Evolutionary conservation across 2,888 invertebrate genomes (phyloP), one percentile per base, ranked within the genome.

Genomic region (Cerastoderma edule): DNA sequence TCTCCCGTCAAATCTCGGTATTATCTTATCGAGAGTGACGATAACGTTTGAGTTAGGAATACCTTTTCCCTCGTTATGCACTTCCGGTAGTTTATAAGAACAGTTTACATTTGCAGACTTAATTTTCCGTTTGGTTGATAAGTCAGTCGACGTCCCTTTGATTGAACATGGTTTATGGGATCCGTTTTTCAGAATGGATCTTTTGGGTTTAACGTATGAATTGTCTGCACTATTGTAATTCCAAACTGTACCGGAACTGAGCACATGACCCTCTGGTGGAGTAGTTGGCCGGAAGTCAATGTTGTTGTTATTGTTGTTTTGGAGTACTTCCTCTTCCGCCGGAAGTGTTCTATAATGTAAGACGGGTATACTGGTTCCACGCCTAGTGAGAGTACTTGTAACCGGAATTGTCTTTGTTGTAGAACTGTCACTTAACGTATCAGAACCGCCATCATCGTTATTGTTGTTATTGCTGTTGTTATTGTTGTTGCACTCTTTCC

Each of bases 101-200:
- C 39, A 54, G 22, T 54, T 56, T 28, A 27, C 22, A 19, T 19
- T 39, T 22, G 28, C 24, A n/a, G 5, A 27, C 28, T 19, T 16
- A 27, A 27, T 28, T 8, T 27, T 39, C 16, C 28, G 22, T n/a
- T 48, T 24, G 10, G 22, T 22, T 16, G 28, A 39, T 8, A 24
- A 33, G 6, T 8, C 28, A 24, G 48, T 30, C 19, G 13, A 13
- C n/a, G 8, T 28, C n/a, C 3, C 30, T 4, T 53, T 67, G 4
- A 8, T 3, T 4, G 39, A 48, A 50, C n/a, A 50, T 27, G 33
- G 28, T 44, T 67, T 67, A 2, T 24, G 30, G 28, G 13, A n/a
- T 48, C 68, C 66, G 46, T 75, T 79, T 50, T 79, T 79, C 28
- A 79, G 46, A 32, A 79, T 79, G 8, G 79, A 79, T 65, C 75